Evolutionary conservation across 2,797 vertebrate genomes (phyloP), one percentile per base, ranked within the genome.

Genomic region (Geotrypetes seraphini): DNA sequence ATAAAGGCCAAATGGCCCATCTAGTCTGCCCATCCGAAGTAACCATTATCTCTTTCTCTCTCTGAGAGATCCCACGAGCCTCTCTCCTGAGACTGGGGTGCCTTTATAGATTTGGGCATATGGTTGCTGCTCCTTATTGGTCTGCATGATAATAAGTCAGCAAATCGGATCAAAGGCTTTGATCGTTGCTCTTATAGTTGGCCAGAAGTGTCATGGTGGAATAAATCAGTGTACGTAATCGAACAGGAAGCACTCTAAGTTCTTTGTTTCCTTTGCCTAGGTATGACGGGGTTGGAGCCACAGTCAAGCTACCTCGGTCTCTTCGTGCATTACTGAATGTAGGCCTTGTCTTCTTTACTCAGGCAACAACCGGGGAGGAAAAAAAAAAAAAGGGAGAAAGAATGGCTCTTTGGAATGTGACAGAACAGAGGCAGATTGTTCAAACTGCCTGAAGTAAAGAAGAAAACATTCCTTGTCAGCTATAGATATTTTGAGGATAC

Each of bases 261-360:
- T 53, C 52, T 72, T 81, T 81, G 78, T 76, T 81, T 66, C 50
- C 51, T 26, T 25, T 3, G 44, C 4, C 9, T 67, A 74, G 78
- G 69, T 81, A 71, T 69, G 53, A 61, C 57, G 58, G 53, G 41
- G 70, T 57, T 74, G 70, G 60, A 48, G 69, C 53, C 67, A 68
- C 64, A 53, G 47, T 58, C 53, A 27, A 21, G 34, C 60, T 53
- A 43, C 46, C 10, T 50, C 54, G 1, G 47, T 43, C 52, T 60
- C 14, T 46, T 54, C 30, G 12, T 10, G 39, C 23, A 21, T 28
- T n/a, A 36, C 60, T 70, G 56, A 75, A 71, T 53, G 57, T 50
- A 49, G 46, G 58, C 40, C 60, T 53, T 69, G 69, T 75, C 47
- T 63, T 63, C 55, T 5, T 31, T 54, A 22, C 45, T 29, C 10